Conservation (phyloP, 2,888 invertebrate genomes). For the Tineola bisselliella region DNA sequence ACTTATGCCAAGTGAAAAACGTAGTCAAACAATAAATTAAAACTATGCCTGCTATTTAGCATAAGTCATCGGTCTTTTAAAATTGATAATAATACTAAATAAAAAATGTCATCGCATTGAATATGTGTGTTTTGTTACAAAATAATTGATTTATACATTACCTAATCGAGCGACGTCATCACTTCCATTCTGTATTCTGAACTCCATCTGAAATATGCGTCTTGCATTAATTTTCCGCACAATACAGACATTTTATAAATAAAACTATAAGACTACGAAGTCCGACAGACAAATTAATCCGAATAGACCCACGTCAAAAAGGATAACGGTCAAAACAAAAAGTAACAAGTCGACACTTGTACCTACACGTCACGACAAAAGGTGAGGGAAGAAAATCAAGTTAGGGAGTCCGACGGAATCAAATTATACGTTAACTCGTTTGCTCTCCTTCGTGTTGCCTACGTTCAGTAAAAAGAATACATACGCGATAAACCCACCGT, state of each 20-base stretch:
- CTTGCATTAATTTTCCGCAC: neutral
- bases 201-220: neutral
- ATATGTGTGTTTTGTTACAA: neutral
- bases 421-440: conserved; percentile 35
- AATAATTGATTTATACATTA: neutral
- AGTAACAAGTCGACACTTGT: conserved; percentile 56
- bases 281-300: conserved; percentile 4
- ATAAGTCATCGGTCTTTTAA: neutral
- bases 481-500: neutral
- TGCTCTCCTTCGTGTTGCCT: conserved; percentile 16
- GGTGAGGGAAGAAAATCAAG: conserved; percentile 41
- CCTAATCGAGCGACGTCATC: neutral
- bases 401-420: conserved; percentile 46
- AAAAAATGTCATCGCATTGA: neutral
- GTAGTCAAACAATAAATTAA: neutral
- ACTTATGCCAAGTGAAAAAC: no score
- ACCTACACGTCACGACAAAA: conserved; percentile 41
- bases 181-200: neutral
- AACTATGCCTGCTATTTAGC: neutral
- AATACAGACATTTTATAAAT: neutral
- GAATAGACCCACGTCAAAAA: conserved; percentile 22
- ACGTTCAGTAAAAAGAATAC: neutral
- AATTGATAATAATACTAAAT: neutral
- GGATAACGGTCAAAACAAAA: conserved; percentile 43
- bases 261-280: neutral